Base-by-base conservation (phyloP, 92 coral and sea anemone species). In the Phenganax subtilis region DNA sequence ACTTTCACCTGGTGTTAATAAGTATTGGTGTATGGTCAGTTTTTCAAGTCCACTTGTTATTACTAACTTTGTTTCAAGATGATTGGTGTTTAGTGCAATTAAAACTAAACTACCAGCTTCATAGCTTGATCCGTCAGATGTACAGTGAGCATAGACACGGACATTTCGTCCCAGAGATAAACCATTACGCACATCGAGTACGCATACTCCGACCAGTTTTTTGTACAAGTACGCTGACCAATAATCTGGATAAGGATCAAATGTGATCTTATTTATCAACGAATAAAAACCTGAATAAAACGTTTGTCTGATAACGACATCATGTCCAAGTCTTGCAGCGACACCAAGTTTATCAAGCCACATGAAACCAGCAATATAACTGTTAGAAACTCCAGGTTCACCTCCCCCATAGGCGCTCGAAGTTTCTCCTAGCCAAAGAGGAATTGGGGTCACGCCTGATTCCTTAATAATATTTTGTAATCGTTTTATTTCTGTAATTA, bases 101-200 rank as follows among this genome's bases (percentile, higher is more conserved):
- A 93, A 53, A 29, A 93, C 91, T 52, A 93, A 64, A 31, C 93
- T 84, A 9, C 97, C 98, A 60, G 51, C 51, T 12, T 68, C 71
- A 62, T 91, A 93, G 85, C 82, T 63, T 62, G 79, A 51, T 44
- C 17, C 56, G 62, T 72, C 83, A 57, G 84, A 77, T 88, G 97
- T 84, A 78, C 98, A 94, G 84, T 94, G 98, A 10, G 97, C 97
- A 55, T 94, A 94, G 10, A 94, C 89, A 72, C 98, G 85, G 56
- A 87, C 57, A 37, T 37, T 82, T 25, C 98, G 86, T 29, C 72
- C 72, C 4, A 29, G 72, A 9, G 47, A 27, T 8, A 85, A 82
- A 27, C 89, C 87, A 57, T 86, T 80, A 15, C 87, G 56, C 68
- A 92, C 97, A 14, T 85, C 87, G 30, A 92, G 62, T 25, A 92